Base-by-base conservation (phyloP, 2,113 vertebrate genomes). In the Tetrao urogallus region DNA sequence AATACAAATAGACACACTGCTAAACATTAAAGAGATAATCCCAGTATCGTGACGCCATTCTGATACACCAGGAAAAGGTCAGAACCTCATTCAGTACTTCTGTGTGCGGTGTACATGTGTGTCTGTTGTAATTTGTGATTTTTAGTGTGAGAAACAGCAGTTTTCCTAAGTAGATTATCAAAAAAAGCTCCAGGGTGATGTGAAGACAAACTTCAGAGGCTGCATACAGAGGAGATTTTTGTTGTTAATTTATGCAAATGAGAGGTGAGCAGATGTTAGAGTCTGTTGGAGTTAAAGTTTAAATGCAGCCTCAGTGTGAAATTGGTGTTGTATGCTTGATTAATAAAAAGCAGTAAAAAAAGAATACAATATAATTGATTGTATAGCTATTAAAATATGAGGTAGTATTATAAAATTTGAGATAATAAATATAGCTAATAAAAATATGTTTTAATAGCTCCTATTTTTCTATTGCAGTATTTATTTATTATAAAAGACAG, bases 41-140 rank as follows among this genome's bases (percentile, higher is more conserved):
- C 38, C 45, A 57, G 7, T 77, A 28, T 36, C 42, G 43, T 64
- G 8, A 19, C 71, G 21, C 10, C 73, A 15, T 64, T 81, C 47
- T 71, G 28, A 47, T 74, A 77, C 61, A 43, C 20, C 38, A 38
- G 54, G 42, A 80, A 88, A 71, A 87, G 75, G 34, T 63, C 85
- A 77, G 75, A 86, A 60, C 64, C 28, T 89, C 38, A 30, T 47
- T 92, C 64, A 74, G 3, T 0, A 2, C 45, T 70, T 86, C 9
- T 2, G 12, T 82, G 34, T 89, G 47, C 57, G 56, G 43, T 60
- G 28, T 70, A 50, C 82, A 12, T 89, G 32, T 38, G 13, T 73
- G 72, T 89, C 67, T 90, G 60, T 64, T 72, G 21, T 67, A 81
- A 93, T 91, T 86, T 86, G 65, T 72, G 24, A 71, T 77, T 93